Percentiles rank a stretch among this genome's conserved stretches.
Conservation (phyloP, 2,797 vertebrate species). For the Lagothrix lagotricha region DNA sequence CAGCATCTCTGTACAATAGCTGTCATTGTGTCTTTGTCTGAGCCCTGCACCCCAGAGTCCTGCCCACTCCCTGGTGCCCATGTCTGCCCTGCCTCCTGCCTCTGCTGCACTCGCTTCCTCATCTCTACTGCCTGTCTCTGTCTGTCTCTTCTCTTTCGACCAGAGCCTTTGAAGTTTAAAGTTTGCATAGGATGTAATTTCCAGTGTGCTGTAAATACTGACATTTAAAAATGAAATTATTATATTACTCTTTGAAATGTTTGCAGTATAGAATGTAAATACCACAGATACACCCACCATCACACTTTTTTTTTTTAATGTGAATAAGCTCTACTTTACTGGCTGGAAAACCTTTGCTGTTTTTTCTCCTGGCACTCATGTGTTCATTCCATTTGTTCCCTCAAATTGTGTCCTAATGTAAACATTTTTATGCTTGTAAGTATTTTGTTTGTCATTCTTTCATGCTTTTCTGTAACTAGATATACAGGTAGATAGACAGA, state of each 20-base stretch:
- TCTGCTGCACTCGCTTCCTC: not conserved
- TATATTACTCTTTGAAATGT: not conserved
- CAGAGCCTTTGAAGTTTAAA: not conserved
- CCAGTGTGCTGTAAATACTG: not conserved
- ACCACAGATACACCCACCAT: not conserved
- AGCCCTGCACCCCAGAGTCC: not conserved
- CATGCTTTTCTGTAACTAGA: not conserved
- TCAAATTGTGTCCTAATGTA: not conserved
- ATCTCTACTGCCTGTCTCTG: not conserved
- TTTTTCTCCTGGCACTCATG: not conserved
- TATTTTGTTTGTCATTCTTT: not conserved
- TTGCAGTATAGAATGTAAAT: not conserved
- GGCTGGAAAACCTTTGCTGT: not conserved
- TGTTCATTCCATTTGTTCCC: not conserved
- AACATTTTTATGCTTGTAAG: not conserved
- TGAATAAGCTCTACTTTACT: not conserved
- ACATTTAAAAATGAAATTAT: not conserved
- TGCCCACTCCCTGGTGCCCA: not conserved
- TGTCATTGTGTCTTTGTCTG: not conserved
- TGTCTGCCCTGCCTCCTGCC: not conserved
- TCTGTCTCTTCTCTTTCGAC: not conserved
- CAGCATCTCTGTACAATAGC: not conserved
- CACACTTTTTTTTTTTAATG: not conserved
- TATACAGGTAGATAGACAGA: not conserved
- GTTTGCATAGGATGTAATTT: not conserved